Base-by-base conservation (phyloP, 2,888 invertebrate species). In the Leptopilina syphax region DNA sequence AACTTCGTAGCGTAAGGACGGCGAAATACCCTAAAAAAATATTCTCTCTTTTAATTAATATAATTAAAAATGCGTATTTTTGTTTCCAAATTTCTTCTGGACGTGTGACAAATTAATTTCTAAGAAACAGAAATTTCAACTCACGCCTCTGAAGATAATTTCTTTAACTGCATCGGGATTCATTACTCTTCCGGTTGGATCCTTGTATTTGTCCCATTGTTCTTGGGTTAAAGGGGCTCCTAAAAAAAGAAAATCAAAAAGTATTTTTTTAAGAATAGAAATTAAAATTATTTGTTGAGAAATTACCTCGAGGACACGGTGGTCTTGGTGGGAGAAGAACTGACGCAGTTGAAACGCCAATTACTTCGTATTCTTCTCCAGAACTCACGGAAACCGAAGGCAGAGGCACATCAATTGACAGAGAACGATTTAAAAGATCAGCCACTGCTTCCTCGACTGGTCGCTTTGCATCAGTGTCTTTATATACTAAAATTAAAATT, bases 111-210 rank as follows among this genome's bases (percentile, higher is more conserved):
- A 34, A 44, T 41, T 68, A 83, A 79, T 57, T 77, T 65, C 2
- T 9, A 47, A 50, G 66, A n/a, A 34, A 5, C 70, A 63, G 9
- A 60, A 47, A 5, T 34, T 83, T 44, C 7, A 7, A 93, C 94
- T 93, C 91, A 97, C 97, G 89, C 99, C 99, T 93, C 96, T 95
- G 91, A 98, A 99, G 88, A 99, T 96, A 70, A 97, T 95, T 88
- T 96, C 95, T 91, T 96, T 97, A 0, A 98, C 94, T 8, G 95
- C 94, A 9, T 96, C 96, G 0, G 96, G 94, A 90, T 98, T 95
- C 67, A 93, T 94, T 63, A 99, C 94, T 89, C 96, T 94, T 0
- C 98, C 98, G 82, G 97, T 96, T 2, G 94, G 92, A 89, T 97
- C 96, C 90, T 96, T 95, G 86, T 96, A 95, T 77, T 95, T 95